A percentile compares a stretch with the other conserved stretches of the same genome.
These are phyloP conservation scores for Patiria miniata DNA, from an alignment of 35 echinoderm and acorn worm species.

Conservation along the genomic window DNA sequence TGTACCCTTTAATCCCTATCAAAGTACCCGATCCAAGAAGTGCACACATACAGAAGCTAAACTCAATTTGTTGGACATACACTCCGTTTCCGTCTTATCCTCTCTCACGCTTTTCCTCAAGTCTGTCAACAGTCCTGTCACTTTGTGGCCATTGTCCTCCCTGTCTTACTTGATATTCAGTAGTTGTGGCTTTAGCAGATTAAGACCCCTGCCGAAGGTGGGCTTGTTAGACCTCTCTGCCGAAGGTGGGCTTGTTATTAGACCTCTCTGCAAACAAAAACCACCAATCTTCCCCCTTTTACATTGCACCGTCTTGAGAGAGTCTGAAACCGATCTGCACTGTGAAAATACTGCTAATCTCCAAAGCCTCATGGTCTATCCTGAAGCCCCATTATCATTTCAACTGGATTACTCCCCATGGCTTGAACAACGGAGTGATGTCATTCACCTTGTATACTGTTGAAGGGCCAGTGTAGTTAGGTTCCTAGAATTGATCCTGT, in stretches of 20 bases:
- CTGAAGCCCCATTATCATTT: slow-evolving; percentile 9
- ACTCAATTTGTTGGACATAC: slow-evolving; percentile 13
- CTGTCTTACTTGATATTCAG: neutral
- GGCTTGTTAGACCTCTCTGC: neutral
- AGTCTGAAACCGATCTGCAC: slow-evolving; percentile 7
- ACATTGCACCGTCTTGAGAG: neutral
- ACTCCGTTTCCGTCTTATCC: neutral
- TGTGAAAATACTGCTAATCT: slow-evolving; percentile 1
- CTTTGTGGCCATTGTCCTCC: slow-evolving; percentile 1
- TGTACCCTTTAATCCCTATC: no score
- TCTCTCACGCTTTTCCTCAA: neutral
- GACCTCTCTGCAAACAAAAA: slow-evolving; percentile 26
- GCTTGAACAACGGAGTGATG: neutral
- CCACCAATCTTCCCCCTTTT: neutral
- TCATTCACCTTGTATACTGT: neutral
- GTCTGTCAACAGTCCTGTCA: neutral
- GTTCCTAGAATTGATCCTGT: neutral
- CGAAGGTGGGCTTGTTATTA: no score
- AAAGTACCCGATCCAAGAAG: no score
- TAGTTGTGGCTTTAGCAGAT: slow-evolving; percentile 19
- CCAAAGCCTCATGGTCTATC: neutral
- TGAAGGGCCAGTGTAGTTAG: neutral
- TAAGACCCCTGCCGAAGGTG: neutral
- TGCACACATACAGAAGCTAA: slow-evolving; percentile 5
- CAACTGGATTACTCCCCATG: neutral